A percentile compares a stretch with the other conserved stretches of the same genome.
phyloP scores from a whole-genome alignment of 2,797 vertebrate species.

The Tarsius wallacei region DNA sequence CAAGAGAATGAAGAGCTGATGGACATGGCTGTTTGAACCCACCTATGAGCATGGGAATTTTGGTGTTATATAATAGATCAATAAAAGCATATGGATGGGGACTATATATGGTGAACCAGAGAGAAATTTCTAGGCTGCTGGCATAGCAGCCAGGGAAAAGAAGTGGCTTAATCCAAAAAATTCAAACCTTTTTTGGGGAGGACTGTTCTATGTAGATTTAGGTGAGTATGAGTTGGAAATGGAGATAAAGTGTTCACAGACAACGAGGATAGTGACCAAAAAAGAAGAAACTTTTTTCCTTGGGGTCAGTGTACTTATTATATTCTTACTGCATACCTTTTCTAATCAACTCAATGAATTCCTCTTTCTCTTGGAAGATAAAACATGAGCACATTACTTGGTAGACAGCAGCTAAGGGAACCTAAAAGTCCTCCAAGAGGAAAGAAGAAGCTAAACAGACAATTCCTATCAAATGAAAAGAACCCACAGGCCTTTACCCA shows the following conservation, averaged over 20 bases:
- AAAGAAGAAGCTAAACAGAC: neutral
- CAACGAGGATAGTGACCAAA: neutral
- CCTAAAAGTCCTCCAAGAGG: neutral
- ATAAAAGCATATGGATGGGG: neutral
- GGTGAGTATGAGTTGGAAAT: neutral
- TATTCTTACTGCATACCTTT: neutral
- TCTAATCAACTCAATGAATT: neutral
- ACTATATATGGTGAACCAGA: neutral
- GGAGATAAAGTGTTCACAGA: neutral
- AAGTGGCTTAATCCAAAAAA: neutral
- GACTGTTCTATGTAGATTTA: neutral
- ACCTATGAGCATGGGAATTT: neutral
- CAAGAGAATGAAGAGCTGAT: neutral
- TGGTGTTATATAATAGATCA: neutral
- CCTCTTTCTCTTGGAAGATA: neutral
- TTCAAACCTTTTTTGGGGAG: neutral
- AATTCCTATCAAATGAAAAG: neutral
- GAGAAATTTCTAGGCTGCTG: neutral
- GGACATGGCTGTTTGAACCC: neutral
- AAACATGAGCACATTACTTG: neutral
- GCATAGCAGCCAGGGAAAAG: neutral
- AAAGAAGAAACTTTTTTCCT: neutral
- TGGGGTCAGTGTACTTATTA: neutral
- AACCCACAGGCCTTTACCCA: neutral
- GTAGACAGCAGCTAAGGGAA: neutral